These are phyloP conservation scores for Megaptera novaeangliae DNA, from an alignment of 2,113 vertebrate species.

Conservation along the genomic window DNA sequence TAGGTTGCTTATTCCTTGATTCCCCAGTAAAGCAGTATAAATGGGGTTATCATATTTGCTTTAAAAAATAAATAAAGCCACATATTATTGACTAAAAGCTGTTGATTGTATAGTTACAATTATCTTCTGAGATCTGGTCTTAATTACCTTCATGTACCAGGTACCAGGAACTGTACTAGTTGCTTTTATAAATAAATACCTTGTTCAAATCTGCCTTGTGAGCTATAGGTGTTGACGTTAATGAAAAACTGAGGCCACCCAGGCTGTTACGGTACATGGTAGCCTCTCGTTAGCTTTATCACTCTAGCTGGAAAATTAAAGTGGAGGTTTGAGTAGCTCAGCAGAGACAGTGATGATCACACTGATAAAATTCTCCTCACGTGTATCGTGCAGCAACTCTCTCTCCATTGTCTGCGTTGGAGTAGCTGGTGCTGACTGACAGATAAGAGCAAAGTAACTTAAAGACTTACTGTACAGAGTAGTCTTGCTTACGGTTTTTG, in stretches of 20 bases:
- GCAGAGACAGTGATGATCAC: background rate
- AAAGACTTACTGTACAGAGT: background rate
- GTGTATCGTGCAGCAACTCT: background rate
- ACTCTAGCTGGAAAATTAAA: background rate
- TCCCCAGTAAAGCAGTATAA: background rate
- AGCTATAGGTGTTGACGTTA: background rate
- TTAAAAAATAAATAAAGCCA: background rate
- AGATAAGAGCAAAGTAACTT: background rate
- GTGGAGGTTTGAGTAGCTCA: background rate
- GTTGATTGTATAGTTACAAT: background rate
- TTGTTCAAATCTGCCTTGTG: background rate
- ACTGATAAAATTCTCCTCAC: background rate
- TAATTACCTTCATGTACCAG: background rate
- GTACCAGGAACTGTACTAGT: too few species aligned
- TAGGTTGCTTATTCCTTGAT: background rate
- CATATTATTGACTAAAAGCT: background rate
- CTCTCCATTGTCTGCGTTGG: background rate
- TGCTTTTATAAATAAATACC: background rate
- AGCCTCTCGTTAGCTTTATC: background rate
- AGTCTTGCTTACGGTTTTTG: background rate
- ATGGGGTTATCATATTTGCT: background rate
- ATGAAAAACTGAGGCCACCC: background rate
- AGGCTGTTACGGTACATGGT: fast-evolving
- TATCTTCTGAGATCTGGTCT: background rate
- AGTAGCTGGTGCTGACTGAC: background rate